These are phyloP conservation scores for Polylopha cassiicola DNA, from an alignment of 2,888 invertebrate genomes.

Conservation along the genomic window DNA sequence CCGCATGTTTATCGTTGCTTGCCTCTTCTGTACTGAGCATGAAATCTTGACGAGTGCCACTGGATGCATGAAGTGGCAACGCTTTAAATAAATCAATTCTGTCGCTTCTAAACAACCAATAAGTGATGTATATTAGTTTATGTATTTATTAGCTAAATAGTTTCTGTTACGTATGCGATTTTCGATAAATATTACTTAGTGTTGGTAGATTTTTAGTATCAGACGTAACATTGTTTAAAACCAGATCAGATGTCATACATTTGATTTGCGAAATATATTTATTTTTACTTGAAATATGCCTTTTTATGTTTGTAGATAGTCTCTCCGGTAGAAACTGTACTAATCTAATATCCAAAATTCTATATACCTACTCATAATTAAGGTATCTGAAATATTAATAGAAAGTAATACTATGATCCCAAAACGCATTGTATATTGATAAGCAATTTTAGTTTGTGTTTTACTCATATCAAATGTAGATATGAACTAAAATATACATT, in stretches of 20 bases:
- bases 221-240: constrained; percentile 61
- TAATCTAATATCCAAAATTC: constrained; percentile 46
- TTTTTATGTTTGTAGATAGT: constrained; percentile 76
- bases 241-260: constrained; percentile 76
- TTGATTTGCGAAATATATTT: constrained; percentile 76
- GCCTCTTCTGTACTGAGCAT: constrained; percentile 31
- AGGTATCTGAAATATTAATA: constrained; percentile 40
- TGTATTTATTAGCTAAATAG: constrained; percentile 63
- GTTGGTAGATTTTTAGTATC: constrained; percentile 76
- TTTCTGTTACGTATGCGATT: constrained; percentile 72
- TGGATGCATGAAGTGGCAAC: constrained; percentile 10
- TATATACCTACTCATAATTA: constrained; percentile 40
- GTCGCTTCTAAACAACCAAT: constrained; percentile 36
- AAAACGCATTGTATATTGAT: constrained; percentile 66
- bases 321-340: constrained; percentile 63
- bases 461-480: constrained; percentile 71
- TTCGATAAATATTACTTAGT: constrained; percentile 74
- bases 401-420: constrained; percentile 41
- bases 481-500: constrained; percentile 76
- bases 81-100: constrained; percentile 18
- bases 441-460: constrained; percentile 67
- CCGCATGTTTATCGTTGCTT: constrained; percentile 53
- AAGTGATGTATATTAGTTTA: constrained; percentile 54
- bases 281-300: constrained; percentile 74
- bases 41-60: constrained; percentile 7